Evolutionary conservation across 1,140 invertebrate genomes (phyloP), one percentile per base, ranked within the genome.

Genomic region (Leptopilina boulardi): DNA sequence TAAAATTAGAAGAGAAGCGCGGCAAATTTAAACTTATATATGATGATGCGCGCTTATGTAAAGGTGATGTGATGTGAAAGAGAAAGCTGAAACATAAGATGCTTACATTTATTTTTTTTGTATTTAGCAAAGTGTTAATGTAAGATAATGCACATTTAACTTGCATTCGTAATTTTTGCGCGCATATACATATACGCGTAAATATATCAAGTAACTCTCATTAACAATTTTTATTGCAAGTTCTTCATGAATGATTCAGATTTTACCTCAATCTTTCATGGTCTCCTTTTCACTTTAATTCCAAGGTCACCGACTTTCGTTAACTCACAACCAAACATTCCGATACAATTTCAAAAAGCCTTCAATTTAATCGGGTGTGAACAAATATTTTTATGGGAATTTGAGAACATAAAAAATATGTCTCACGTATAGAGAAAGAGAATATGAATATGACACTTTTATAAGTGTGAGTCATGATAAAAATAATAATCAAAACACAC

Each of bases 261-360:
- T 66, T n/a, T 66, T 66, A 30, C 59, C 59, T 66, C 59, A 66
- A 30, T 66, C 26, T 38, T 38, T 23, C 21, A 13, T 66, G 59
- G 59, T 66, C 59, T 66, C 59, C 59, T 66, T 66, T 66, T 66
- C 59, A 66, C 26, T 66, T 66, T 66, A 66, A 66, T 66, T 66
- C 59, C 59, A 66, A 66, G 59, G 59, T 66, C 59, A 66, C 26
- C 23, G 23, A 66, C 59, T 66, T 66, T 66, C 59, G 59, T 66
- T 66, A 66, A n/a, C 59, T 30, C 15, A 66, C 13, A 66, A 66
- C 11, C 59, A 30, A 66, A 66, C 23, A 66, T 66, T 66, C 59
- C 26, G 13, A 66, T n/a, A 30, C 26, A n/a, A 66, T 30, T 66
- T 66, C 21, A 26, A 30, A 30, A 34, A 30, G 26, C 10, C 26